Base-by-base conservation (phyloP, 53 echinoderm and acorn worm genomes). In the Mesocentrotus franciscanus region DNA sequence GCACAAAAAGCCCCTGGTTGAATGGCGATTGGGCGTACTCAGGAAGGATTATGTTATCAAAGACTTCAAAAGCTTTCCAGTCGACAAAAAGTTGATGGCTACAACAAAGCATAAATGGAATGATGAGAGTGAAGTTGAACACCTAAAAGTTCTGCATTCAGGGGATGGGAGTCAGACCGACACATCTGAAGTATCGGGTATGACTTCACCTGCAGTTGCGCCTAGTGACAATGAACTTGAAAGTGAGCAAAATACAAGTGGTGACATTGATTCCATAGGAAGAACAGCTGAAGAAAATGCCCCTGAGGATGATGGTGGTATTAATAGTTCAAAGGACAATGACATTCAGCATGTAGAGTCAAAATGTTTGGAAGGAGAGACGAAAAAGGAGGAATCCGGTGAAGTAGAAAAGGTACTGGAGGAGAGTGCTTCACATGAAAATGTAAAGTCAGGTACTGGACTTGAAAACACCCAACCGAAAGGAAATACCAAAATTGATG, bases 1-100 rank as follows among this genome's bases (percentile, higher is more conserved):
- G 87, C 87, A 61, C 71, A 94, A 94, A 56, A 85, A 87, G 29
- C 95, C 95, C 16, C 57, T 94, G 56, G 87, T 94, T 64, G 95
- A 94, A 68, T 94, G 95, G 95, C 85, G 95, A 55, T 71, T 94
- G n/a, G 95, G 95, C 4, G 95, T 94, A n/a, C 62, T 94, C 62
- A 60, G 95, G 61, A 94, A 94, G 36, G 95, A 94, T 20, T 85
- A 94, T 85, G 76, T 84, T 32, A 76, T 56, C 17, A 91, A 90
- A 60, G 95, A 95, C 39, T 74, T 90, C 39, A 90, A 57, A 36
- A 95, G 91, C 14, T 91, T 95, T 75, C 90, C 91, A 90, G 95
- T 91, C 4, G 95, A 95, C 36, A 91, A 95, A 58, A 95, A 95
- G 74, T 76, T 95, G 60, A 91, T 90, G 90, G 91, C 91, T 15